Evolutionary conservation across 2,888 invertebrate species (phyloP), one percentile per base, ranked within the genome.

Genomic region (Epicampocera succincta): DNA sequence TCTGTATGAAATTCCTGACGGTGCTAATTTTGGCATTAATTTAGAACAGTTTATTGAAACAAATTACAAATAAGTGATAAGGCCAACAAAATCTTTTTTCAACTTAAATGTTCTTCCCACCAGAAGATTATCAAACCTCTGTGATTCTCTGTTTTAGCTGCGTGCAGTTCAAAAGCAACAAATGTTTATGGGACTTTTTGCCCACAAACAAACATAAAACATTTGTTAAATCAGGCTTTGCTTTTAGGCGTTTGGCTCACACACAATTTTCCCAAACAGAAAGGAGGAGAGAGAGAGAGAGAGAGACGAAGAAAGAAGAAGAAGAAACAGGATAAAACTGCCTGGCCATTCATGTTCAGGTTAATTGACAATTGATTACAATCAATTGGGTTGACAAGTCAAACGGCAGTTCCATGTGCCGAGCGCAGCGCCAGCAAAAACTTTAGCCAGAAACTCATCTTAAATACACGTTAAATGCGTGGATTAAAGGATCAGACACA

Each of bases 321-420:
- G 48, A 19, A 44, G 13, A 25, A 52, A 40, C 60, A n/a, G 48
- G 74, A 69, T 71, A 66, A 74, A 82, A 66, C 40, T 74, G 74
- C 60, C 46, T 40, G 74, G 42, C 33, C 65, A 72, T 66, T 25
- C 66, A 74, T 74, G 78, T 82, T 56, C 58, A 63, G 58, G 42
- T 66, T 82, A 82, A 82, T 66, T 71, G 82, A 74, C 82, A 78
- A 78, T 82, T 82, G 77, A 78, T 78, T 71, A 66, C 46, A 78
- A 74, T 71, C 82, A 66, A 78, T 74, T 71, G 46, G 46, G 58
- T 54, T 71, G 78, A 65, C 78, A 82, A 46, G 38, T 25, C 40
- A 52, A 65, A 29, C 46, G 61, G 13, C 19, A 71, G 8, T 33
- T 33, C 5, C 17, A 54, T 17, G 13, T n/a, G 0, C 29, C 21